Conservation (phyloP, 2,113 vertebrate genomes). For the Dicaeum eximium region DNA sequence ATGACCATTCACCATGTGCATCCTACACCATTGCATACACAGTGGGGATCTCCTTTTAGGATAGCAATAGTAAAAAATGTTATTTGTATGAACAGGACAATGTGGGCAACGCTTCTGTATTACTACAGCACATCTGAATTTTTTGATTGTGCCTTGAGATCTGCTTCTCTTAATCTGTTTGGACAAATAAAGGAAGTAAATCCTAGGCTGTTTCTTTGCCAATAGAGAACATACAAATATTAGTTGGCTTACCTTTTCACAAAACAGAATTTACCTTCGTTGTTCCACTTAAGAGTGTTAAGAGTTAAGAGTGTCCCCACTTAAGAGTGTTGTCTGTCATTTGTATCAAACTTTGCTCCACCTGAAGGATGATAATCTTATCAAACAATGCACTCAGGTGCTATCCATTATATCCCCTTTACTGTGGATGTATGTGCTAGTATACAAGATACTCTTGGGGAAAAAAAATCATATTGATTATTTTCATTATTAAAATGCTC, state of each 20-base stretch:
- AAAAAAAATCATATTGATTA: not conserved
- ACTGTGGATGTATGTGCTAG: not conserved
- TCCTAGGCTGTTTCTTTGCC: not conserved
- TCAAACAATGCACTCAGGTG: not conserved
- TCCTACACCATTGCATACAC: accelerated
- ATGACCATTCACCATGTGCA: not conserved
- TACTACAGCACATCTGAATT: not conserved
- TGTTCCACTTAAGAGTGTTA: not conserved
- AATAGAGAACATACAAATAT: not conserved
- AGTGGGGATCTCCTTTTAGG: not conserved
- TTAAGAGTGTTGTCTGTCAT: not conserved
- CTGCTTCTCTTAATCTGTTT: not conserved
- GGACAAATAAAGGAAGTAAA: not conserved
- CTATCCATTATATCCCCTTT: not conserved
- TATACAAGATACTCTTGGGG: not conserved
- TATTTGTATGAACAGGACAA: not conserved
- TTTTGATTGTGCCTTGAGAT: not conserved
- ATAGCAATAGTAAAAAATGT: not conserved
- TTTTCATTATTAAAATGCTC: not conserved
- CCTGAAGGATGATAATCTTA: not conserved
- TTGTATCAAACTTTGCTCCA: not conserved
- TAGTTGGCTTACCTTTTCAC: not conserved
- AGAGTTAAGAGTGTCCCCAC: too few species aligned
- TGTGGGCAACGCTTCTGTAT: accelerated
- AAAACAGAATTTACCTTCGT: not conserved